phyloP scores from a whole-genome alignment of 2,888 invertebrate genomes.

The Sceliomorpha sp. region DNA sequence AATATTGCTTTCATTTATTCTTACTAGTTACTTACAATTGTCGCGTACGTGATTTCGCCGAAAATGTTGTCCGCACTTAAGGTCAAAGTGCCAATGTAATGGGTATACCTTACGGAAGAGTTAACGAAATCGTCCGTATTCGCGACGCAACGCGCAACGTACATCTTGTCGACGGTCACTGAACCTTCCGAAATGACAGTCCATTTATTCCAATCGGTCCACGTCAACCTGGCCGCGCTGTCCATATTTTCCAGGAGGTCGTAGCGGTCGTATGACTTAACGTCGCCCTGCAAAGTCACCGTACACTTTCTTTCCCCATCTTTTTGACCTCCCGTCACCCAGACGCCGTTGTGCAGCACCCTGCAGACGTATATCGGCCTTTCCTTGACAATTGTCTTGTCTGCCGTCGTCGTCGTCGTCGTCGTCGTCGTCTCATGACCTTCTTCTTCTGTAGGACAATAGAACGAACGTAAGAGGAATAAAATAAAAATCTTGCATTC shows the following conservation, averaged over 20 bases:
- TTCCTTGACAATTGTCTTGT: too few relatives aligned
- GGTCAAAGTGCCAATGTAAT: slow-evolving; percentile 87
- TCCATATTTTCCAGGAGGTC: slow-evolving; percentile 90
- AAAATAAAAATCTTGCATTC: too few relatives aligned
- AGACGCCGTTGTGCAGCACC: slow-evolving; percentile 86
- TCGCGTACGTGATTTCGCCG: slow-evolving; percentile 86
- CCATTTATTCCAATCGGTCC: slow-evolving; percentile 89
- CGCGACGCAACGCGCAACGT: slow-evolving; percentile 81
- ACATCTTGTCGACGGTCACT: slow-evolving; percentile 81
- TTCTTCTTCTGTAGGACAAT: too few relatives aligned
- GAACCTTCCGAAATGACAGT: slow-evolving; percentile 85
- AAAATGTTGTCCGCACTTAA: slow-evolving; percentile 83
- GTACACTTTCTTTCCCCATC: slow-evolving; percentile 84
- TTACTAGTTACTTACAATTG: slow-evolving; percentile 82
- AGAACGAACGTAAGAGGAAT: too few relatives aligned
- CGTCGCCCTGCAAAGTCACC: slow-evolving; percentile 84
- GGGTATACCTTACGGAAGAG: slow-evolving; percentile 77
- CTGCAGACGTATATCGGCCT: slow-evolving; percentile 86
- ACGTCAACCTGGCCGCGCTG: slow-evolving; percentile 87
- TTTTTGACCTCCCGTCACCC: slow-evolving; percentile 87
- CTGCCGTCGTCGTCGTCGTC: too few relatives aligned
- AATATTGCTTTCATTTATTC: too few relatives aligned
- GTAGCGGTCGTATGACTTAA: slow-evolving; percentile 83
- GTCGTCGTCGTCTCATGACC: slow-evolving; percentile 19
- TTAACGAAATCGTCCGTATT: slow-evolving; percentile 34